phyloP scores from a whole-genome alignment of 2,797 vertebrate genomes.

The Sciurus vulgaris region DNA sequence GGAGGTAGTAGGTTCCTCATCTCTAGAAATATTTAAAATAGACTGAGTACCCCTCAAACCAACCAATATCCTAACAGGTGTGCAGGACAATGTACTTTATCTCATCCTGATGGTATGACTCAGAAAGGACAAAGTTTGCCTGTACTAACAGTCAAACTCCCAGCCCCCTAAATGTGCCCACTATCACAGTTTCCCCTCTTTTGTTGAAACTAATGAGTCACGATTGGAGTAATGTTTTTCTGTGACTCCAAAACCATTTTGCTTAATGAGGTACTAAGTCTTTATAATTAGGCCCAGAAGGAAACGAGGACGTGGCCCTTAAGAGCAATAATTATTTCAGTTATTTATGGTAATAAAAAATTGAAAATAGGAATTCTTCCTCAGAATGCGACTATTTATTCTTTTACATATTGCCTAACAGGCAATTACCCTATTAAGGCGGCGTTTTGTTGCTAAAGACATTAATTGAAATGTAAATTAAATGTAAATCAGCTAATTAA shows the following conservation, averaged over 20 bases:
- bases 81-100: too few relatives aligned
- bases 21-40: slow-evolving; percentile 27
- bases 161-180: slow-evolving; percentile 81
- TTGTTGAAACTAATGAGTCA: slow-evolving; percentile 91
- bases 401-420: slow-evolving; percentile 91
- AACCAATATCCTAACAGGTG: background rate
- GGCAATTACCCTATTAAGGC: slow-evolving; percentile 92
- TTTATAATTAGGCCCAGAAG: slow-evolving; percentile 94
- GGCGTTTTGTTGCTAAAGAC: slow-evolving; percentile 91
- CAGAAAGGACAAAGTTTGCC: background rate
- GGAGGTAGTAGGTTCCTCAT: background rate
- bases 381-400: slow-evolving; percentile 91
- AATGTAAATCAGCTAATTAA: slow-evolving; percentile 93
- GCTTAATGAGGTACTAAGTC: slow-evolving; percentile 93
- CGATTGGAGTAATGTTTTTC: slow-evolving; percentile 90
- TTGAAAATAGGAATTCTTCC: slow-evolving; percentile 91
- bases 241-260: slow-evolving; percentile 91
- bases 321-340: slow-evolving; percentile 92
- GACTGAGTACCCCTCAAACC: background rate
- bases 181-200: slow-evolving; percentile 86
- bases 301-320: slow-evolving; percentile 89
- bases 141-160: background rate
- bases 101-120: background rate
- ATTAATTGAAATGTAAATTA: slow-evolving; percentile 94
- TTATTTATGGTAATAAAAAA: slow-evolving; percentile 93